These are phyloP conservation scores for Rhagoletis zephyria DNA, from an alignment of 1,140 invertebrate species.

Conservation along the genomic window DNA sequence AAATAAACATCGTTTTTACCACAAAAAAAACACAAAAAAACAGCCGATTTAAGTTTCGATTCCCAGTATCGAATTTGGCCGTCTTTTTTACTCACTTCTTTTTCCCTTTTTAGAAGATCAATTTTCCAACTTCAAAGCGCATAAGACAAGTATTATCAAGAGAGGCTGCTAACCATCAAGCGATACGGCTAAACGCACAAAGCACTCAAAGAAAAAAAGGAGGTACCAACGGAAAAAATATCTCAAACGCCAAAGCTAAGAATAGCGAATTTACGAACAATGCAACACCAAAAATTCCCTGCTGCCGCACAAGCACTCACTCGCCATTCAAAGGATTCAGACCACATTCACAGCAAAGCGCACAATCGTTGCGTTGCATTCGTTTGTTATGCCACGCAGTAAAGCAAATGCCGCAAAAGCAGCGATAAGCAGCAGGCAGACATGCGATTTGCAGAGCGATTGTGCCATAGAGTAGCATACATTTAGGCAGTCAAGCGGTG, in stretches of 20 bases:
- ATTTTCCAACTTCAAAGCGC: constrained; percentile 34
- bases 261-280: neutral
- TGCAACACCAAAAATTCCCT: neutral
- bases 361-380: neutral
- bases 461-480: neutral
- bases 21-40: neutral
- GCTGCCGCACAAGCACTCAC: neutral
- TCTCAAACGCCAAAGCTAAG: neutral
- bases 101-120: neutral
- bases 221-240: neutral
- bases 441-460: neutral
- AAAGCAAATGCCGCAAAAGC: constrained; percentile 34
- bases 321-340: constrained; percentile 30
- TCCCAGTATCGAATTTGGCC: neutral
- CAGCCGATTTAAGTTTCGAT: neutral
- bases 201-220: neutral
- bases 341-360: neutral
- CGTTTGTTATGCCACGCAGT: neutral
- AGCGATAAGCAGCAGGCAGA: constrained; percentile 22
- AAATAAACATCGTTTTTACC: too few species aligned
- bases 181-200: neutral
- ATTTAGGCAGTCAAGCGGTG: constrained; percentile 26
- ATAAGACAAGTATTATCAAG: constrained; percentile 35
- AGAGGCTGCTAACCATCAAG: neutral
- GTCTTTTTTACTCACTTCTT: neutral